Base-by-base conservation (phyloP, 2,888 invertebrate genomes). In the Rambutsinella grinnellia region DNA sequence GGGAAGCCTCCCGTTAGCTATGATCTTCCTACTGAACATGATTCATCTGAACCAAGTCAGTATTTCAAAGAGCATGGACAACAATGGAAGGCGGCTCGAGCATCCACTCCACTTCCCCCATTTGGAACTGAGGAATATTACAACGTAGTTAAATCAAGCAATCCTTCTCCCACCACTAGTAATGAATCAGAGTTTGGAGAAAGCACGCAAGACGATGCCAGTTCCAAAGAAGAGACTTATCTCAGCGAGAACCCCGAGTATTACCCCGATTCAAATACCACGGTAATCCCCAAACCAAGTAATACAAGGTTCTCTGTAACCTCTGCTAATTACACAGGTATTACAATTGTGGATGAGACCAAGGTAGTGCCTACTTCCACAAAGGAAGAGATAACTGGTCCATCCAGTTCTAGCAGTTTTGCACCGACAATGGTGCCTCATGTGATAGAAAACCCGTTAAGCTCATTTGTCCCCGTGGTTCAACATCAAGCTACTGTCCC, bases 71-170 rank as follows among this genome's bases (percentile, higher is more conserved):
- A 80, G 0, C 77, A 78, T 69, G 83, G 81, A 15, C 80, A 79
- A 44, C 79, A 81, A 8, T 83, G 81, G 82, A 79, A 78, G 54
- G 81, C 81, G 10, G 70, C 75, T 19, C 60, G 83, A 66, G 82
- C 83, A 5, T 82, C 83, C 23, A 83, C 83, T 10, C 83, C 83
- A 0, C 67, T 83, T 13, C 83, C 83, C 3, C 81, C 82, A 10
- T 82, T 81, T 70, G 82, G 82, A 36, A 72, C 79, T 8, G 79
- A 81, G 6, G 83, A 82, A 46, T 83, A 81, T 66, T 83, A 82
- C 57, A 54, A 66, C 15, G 78, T 82, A 6, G 80, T 83, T 23
- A 83, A 83, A 76, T 82, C 82, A 0, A 78, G 63, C 47, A 81
- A 82, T 68, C 83, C 83, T 10, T 81, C 82, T 24, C 82, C 83